A percentile compares a stretch with the other conserved stretches of the same genome.
phyloP scores from a whole-genome alignment of 2,113 vertebrate species.

The Rhinopomastus cyanomelas region DNA sequence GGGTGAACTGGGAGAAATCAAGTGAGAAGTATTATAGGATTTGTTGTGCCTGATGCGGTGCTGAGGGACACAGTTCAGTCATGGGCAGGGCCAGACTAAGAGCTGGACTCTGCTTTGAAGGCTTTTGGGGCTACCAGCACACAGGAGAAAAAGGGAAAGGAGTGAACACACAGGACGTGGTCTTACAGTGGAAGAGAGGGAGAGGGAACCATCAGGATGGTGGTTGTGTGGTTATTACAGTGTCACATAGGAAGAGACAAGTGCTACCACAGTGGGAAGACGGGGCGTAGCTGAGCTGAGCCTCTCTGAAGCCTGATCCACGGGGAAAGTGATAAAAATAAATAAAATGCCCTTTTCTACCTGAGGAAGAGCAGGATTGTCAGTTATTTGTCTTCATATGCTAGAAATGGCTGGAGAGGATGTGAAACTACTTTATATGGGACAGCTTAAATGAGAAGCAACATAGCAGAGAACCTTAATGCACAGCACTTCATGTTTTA shows the following conservation, averaged over 20 bases:
- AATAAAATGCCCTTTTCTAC: background rate
- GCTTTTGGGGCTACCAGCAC: background rate
- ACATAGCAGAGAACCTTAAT: background rate
- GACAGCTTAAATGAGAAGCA: background rate
- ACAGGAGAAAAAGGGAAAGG: background rate
- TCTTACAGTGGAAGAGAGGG: background rate
- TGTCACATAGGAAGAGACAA: background rate
- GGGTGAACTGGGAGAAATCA: background rate
- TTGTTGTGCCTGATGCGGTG: background rate
- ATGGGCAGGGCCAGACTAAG: background rate
- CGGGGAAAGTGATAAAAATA: background rate
- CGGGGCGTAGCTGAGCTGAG: accelerated
- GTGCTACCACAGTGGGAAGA: background rate
- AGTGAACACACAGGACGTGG: background rate
- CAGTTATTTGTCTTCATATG: background rate
- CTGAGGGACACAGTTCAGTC: background rate
- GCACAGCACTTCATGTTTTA: background rate
- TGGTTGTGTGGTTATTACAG: background rate
- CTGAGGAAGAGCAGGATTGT: background rate
- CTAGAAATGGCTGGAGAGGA: background rate
- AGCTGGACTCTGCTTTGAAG: background rate
- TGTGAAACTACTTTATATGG: background rate
- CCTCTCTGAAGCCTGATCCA: background rate
- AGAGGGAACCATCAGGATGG: background rate
- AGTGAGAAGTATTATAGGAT: background rate